A percentile compares a stretch with the other conserved stretches of the same genome.
Evolutionary conservation across 2,888 invertebrate genomes (phyloP).

Genomic region (Anticlea derivata): DNA sequence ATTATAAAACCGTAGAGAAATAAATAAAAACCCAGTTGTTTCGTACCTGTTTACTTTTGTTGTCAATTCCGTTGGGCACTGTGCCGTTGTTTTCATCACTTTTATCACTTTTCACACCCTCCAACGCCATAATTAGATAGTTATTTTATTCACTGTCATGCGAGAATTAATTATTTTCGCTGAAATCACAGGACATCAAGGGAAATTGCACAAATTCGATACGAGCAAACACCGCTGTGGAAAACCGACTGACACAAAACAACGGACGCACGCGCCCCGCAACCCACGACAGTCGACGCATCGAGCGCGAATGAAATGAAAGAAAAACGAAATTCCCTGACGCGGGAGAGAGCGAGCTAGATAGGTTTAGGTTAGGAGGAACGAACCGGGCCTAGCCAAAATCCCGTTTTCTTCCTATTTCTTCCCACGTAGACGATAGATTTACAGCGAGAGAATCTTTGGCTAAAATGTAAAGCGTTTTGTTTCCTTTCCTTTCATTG

Average conservation of each 20-base stretch:
- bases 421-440: too few species aligned
- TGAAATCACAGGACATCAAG: constrained; percentile 63
- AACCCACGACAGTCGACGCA: too few species aligned
- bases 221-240: constrained; percentile 75
- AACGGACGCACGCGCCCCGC: constrained; percentile 48
- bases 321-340: constrained; percentile 38
- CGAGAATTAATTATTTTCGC: constrained; percentile 61
- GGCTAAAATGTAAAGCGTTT: too few species aligned
- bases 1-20: constrained; percentile 45
- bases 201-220: constrained; percentile 71
- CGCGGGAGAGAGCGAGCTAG: constrained; percentile 50
- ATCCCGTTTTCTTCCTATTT: constrained; percentile 2
- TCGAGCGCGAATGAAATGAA: constrained; percentile 75
- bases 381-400: neutral
- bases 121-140: constrained; percentile 77
- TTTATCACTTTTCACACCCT: constrained; percentile 82
- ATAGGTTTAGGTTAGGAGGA: too few species aligned
- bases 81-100: constrained; percentile 81
- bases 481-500: too few species aligned
- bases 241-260: constrained; percentile 60
- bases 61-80: constrained; percentile 82
- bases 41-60: constrained; percentile 83
- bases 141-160: constrained; percentile 79
- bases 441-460: too few species aligned
- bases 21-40: constrained; percentile 48